Evolutionary conservation across 1,140 invertebrate species (phyloP).

Genomic region (Adelges cooleyi): DNA sequence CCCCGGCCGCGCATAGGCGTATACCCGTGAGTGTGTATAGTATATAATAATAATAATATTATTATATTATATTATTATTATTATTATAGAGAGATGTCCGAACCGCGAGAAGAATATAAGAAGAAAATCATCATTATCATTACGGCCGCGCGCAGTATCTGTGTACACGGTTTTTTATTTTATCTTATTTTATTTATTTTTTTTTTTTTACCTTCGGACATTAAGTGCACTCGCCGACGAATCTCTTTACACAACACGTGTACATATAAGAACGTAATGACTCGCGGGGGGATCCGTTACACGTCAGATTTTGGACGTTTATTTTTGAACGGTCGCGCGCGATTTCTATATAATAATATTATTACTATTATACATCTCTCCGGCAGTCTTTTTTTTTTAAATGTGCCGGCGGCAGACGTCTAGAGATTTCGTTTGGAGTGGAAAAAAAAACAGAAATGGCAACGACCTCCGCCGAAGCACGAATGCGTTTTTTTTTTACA

Average conservation of each 20-base stretch:
- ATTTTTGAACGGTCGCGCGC: background rate
- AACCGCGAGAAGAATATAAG: background rate
- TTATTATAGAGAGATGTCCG: too few species aligned
- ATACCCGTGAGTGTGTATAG: too few species aligned
- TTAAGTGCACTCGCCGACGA: constrained; percentile 10
- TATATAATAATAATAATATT: too few species aligned
- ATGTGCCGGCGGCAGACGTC: constrained; percentile 2
- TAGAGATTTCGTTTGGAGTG: constrained; percentile 12
- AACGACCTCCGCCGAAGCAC: constrained; percentile 7
- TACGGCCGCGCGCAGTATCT: background rate
- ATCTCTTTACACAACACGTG: background rate
- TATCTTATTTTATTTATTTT: too few species aligned
- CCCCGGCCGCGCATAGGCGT: background rate
- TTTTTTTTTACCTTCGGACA: too few species aligned
- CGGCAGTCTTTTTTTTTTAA: background rate
- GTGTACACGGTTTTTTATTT: background rate
- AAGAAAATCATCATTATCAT: background rate
- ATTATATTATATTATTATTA: too few species aligned
- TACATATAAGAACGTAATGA: background rate
- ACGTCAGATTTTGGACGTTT: background rate
- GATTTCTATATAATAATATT: background rate
- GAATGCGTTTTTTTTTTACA: background rate
- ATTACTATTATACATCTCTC: background rate
- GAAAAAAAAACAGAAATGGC: constrained; percentile 10
- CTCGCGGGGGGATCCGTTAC: constrained; percentile 7